These are phyloP conservation scores for Drosophila putrida DNA, from an alignment of 2,888 invertebrate genomes.

Conservation along the genomic window DNA sequence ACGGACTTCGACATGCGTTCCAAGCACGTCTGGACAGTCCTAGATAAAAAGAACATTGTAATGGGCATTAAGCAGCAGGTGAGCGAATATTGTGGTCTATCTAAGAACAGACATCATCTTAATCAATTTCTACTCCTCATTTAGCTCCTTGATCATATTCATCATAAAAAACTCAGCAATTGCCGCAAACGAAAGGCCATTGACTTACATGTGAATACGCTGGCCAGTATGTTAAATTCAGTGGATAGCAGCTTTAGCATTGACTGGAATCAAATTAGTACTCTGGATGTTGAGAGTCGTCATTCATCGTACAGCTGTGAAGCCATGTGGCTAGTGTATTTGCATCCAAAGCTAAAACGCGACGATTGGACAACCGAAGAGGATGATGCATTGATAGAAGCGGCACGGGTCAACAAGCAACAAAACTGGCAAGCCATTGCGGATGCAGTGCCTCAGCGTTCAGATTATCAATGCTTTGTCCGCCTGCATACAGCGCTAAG, in stretches of 20 bases:
- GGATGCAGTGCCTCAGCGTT: constrained; percentile 87
- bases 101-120: too few species aligned
- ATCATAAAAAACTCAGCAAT: background rate
- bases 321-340: constrained; percentile 90
- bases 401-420: constrained; percentile 85
- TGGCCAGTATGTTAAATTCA: constrained; percentile 53
- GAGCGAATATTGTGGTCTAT: background rate
- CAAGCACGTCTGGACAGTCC: constrained; percentile 87
- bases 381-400: constrained; percentile 84
- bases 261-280: constrained; percentile 83
- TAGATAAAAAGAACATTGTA: constrained; percentile 87
- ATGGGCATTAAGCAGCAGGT: constrained; percentile 86
- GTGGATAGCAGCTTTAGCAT: constrained; percentile 74
- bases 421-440: constrained; percentile 91
- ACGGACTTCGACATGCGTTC: constrained; percentile 84
- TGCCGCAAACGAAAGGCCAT: constrained; percentile 33
- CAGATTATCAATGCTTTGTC: constrained; percentile 90
- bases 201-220: constrained; percentile 50
- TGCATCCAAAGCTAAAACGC: constrained; percentile 90
- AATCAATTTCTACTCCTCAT: background rate
- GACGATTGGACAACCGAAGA: constrained; percentile 87
- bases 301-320: constrained; percentile 89
- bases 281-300: constrained; percentile 85
- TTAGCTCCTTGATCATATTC: constrained; percentile 61
- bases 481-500: constrained; percentile 87